Base-by-base conservation (phyloP, 2,113 vertebrate genomes). In the Leptobrachium ailaonicum region DNA sequence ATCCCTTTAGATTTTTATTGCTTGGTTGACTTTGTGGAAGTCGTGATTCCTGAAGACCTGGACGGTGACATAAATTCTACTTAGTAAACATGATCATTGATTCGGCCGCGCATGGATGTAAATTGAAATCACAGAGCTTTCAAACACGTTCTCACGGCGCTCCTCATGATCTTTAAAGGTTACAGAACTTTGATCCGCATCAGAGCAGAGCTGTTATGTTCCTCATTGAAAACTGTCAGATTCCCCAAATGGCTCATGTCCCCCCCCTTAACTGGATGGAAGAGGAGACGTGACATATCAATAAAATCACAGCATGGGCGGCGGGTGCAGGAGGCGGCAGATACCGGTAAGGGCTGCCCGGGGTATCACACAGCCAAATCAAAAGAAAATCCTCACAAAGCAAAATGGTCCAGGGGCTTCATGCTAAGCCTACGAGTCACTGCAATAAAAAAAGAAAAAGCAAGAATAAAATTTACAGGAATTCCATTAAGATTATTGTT, bases 71-170 rank as follows among this genome's bases (percentile, higher is more conserved):
- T 4, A 60, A 60, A 11, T 60, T 60, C 56, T 60, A 12, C 56
- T 60, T 60, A 60, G 56, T 60, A 60, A 60, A 60, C 56, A 60
- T 60, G 56, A 14, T 14, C 56, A 60, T 60, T 60, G 56, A 60
- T 60, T 60, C 2, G 3, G 1, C 10, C 9, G 56, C 13, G 13
- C 56, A 3, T 14, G 56, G 56, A 12, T 60, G 10, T 60, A 60
- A 60, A 60, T 60, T 60, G 56, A 14, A 3, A 60, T 60, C 56
- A 60, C 56, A 60, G 13, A 60, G 56, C 56, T 60, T 60, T 60
- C 56, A 60, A 60, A 60, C 56, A 60, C 13, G 13, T 60, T 10
- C 11, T 60, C 3, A 14, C 9, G 13, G 56, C 9, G 13, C 11
- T 1, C 56, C 13, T 60, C 9, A 60, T 60, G 56, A 13, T 14